A percentile compares a stretch with the other conserved stretches of the same genome.
Evolutionary conservation across 2,797 vertebrate species (phyloP).

Genomic region (Euphonia xanthogaster): DNA sequence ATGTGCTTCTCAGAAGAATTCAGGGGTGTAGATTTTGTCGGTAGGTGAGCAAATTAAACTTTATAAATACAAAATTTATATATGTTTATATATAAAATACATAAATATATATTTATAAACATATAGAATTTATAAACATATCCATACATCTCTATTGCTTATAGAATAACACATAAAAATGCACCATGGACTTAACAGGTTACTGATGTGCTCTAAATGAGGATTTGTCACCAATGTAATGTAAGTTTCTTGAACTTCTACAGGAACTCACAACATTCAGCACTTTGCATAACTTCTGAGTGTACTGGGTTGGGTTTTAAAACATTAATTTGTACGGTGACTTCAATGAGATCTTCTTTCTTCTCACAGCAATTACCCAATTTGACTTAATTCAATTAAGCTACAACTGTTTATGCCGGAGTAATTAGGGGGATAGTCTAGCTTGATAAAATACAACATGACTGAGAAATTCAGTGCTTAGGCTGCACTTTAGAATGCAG

Average conservation of each 20-base stretch:
- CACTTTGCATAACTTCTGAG: background rate
- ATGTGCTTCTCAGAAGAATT: background rate
- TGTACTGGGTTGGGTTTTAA: background rate
- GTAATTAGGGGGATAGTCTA: background rate
- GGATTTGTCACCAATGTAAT: background rate
- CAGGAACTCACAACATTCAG: background rate
- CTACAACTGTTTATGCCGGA: background rate
- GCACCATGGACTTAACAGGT: background rate
- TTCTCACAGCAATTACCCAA: background rate
- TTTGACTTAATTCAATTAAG: background rate
- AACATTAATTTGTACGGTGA: background rate
- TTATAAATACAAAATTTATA: background rate
- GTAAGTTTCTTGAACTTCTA: background rate
- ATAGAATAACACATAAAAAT: background rate
- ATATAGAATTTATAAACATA: background rate
- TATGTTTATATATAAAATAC: too few species aligned
- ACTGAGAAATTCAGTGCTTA: background rate
- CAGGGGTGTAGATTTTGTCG: background rate
- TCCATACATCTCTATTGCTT: background rate
- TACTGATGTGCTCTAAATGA: background rate
- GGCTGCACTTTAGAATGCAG: background rate
- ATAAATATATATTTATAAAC: too few species aligned
- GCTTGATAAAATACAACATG: background rate
- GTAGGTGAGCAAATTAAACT: background rate
- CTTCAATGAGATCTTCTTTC: background rate